Base-by-base conservation (phyloP, 1,140 invertebrate species). In the Paracyclopina nana region DNA sequence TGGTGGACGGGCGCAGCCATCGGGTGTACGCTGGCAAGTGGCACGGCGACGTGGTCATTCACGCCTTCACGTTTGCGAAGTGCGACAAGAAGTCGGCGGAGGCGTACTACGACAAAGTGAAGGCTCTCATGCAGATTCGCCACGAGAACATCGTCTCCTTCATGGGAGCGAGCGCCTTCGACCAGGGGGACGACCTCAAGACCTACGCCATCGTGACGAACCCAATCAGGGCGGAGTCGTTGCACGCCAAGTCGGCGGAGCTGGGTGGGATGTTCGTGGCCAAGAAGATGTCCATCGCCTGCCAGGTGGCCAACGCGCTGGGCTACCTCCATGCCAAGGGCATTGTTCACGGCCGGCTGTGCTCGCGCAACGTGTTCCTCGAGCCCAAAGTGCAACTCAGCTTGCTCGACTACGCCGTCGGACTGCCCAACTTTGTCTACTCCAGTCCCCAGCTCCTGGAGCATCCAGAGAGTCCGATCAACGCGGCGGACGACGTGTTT, bases 81-180 rank as follows among this genome's bases (percentile, higher is more conserved):
- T 27, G 55, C 2, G 60, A 61, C 22, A 54, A 60, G 0, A 55
- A 58, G 12, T 54, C 58, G 9, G 30, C 46, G 18, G n/a, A n/a
- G n/a, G n/a, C n/a, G n/a, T 68, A 68, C 53, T 60, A 63, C 59
- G 55, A 57, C 9, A 60, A 67, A 14, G 62, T 70, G 30, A 57
- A 58, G 9, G 61, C 60, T 27, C 59, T 70, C 27, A 63, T 60
- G 34, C 62, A 63, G 55, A 68, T 70, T 20, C 60, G 68, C 3
- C 68, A 70, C 52, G 68, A 70, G 55, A 70, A 70, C 55, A 63
- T 69, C 27, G 62, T 65, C 6, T 60, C 70, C 6, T 70, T 69
- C 54, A 70, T 70, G 68, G 68, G 68, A 1, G 67, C 66, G 0
- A 68, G 67, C 50, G 61, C 65, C 12, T 59, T 61, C 38, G 62